Conservation (phyloP, 2,113 vertebrate genomes). For the Alligator mississippiensis region DNA sequence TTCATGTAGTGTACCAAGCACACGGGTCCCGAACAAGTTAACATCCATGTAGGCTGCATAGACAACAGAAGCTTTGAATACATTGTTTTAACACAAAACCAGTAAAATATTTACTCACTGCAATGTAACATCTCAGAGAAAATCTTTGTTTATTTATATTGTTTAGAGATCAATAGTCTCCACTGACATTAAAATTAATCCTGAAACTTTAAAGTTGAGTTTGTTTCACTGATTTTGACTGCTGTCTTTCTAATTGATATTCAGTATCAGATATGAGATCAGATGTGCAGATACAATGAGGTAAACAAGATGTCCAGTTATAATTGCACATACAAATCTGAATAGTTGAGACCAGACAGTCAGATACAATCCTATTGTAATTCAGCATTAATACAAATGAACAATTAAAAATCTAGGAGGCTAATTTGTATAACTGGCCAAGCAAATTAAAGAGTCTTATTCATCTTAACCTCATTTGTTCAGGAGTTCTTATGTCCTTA, state of each 20-base stretch:
- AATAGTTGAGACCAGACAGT: background rate
- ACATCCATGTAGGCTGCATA: background rate
- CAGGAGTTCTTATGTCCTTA: background rate
- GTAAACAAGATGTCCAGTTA: background rate
- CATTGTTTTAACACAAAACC: conserved; percentile 17
- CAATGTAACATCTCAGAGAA: conserved; percentile 29
- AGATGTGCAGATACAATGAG: no score
- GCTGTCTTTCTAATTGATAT: background rate
- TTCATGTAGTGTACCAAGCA: background rate
- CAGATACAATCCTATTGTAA: background rate
- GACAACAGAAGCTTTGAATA: background rate
- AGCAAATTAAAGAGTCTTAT: background rate
- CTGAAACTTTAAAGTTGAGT: background rate
- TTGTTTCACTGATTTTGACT: background rate
- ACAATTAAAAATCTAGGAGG: background rate
- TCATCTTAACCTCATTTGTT: background rate
- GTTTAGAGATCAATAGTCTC: conserved; percentile 4
- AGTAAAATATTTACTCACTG: background rate
- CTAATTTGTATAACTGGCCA: background rate
- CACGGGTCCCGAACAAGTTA: background rate
- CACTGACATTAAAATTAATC: background rate
- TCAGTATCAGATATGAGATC: no score
- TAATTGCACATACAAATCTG: background rate
- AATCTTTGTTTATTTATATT: conserved; percentile 33
- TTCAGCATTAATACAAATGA: background rate